Conservation (phyloP, 2,113 vertebrate genomes). For the Eonycteris spelaea region DNA sequence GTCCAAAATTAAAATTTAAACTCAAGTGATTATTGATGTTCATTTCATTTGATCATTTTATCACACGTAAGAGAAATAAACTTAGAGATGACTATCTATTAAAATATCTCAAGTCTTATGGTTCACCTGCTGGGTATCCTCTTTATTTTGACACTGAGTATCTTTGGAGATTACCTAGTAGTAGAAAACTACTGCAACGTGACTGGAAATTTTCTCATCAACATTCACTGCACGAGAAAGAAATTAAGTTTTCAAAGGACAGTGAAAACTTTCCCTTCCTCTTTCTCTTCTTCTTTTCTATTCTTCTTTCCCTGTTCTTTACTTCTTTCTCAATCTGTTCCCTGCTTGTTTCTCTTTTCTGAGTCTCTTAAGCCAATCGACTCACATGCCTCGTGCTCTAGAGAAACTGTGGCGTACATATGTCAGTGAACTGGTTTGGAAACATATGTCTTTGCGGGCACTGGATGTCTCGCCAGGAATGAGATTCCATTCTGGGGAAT, state of each 20-base stretch:
- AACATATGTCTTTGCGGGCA: constrained; percentile 58
- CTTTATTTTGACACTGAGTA: not conserved
- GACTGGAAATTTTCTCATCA: not conserved
- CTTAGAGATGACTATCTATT: not conserved
- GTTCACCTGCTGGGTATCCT: not conserved
- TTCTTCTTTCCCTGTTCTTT: not conserved
- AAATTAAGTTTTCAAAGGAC: not conserved
- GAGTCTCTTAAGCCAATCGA: constrained; percentile 8
- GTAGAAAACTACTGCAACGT: not conserved
- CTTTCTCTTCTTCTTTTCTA: not conserved
- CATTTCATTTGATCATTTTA: not conserved
- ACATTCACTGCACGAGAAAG: not conserved
- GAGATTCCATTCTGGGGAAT: constrained; percentile 61
- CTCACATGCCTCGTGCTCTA: constrained; percentile 7
- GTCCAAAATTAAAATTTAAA: constrained; percentile 24
- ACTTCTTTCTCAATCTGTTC: not conserved
- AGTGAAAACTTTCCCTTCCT: not conserved
- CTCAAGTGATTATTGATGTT: not conserved
- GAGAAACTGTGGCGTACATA: constrained; percentile 49
- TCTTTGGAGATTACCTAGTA: constrained; percentile 17
- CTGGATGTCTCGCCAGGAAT: constrained; percentile 36
- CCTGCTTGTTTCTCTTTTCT: not conserved
- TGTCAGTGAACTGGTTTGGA: constrained; percentile 38
- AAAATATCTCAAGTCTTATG: not conserved
- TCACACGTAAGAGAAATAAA: not conserved